phyloP scores from a whole-genome alignment of 2,888 invertebrate genomes.

The Linnaemya vulpina region DNA sequence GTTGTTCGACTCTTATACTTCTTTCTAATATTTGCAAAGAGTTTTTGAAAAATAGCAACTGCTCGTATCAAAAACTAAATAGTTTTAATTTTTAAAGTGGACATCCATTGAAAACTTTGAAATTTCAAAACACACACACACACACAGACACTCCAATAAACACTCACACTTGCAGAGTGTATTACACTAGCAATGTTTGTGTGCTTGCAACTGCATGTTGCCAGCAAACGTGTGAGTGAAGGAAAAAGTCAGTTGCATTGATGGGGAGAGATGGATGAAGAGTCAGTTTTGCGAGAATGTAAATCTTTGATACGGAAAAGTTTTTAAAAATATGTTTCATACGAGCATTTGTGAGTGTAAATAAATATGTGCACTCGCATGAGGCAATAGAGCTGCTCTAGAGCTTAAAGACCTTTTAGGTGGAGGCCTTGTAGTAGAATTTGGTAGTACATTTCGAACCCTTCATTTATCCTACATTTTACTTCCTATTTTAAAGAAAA shows the following conservation, averaged over 20 bases:
- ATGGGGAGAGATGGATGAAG: background rate
- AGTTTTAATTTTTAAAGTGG: slow-evolving; percentile 53
- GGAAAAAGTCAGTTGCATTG: background rate
- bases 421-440: too few species aligned
- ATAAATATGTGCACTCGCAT: background rate
- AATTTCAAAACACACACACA: background rate
- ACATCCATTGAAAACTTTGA: slow-evolving; percentile 55
- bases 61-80: slow-evolving; percentile 26
- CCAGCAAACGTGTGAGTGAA: background rate
- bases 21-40: slow-evolving; percentile 56
- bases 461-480: too few species aligned
- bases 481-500: too few species aligned
- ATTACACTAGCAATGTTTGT: background rate
- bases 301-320: slow-evolving; percentile 31
- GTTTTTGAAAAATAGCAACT: slow-evolving; percentile 45
- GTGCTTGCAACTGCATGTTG: background rate
- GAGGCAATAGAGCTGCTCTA: background rate
- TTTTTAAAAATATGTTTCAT: background rate
- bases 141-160: background rate
- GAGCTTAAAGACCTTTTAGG: background rate
- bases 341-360: background rate
- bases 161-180: slow-evolving; percentile 1
- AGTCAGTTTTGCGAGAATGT: background rate
- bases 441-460: too few species aligned
- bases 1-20: background rate